Evolutionary conservation across 2,888 invertebrate genomes (phyloP).

Genomic region (Pyrocoelia pectoralis): DNA sequence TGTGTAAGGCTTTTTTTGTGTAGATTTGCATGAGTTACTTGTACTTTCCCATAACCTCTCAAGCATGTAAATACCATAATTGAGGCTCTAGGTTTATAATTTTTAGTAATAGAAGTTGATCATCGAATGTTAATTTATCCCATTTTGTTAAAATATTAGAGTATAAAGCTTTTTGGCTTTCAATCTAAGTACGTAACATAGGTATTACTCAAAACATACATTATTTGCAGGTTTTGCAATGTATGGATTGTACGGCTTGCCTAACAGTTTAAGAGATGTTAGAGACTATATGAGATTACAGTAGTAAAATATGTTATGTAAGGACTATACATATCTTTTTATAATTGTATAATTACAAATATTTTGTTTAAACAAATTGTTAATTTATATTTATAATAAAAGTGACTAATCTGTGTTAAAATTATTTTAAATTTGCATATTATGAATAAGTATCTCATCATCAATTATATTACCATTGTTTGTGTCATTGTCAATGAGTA

Average conservation of each 20-base stretch:
- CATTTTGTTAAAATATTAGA: neutral
- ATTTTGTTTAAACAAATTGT: neutral
- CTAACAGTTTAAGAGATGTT: constrained; percentile 56
- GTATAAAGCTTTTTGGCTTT: neutral
- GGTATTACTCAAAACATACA: neutral
- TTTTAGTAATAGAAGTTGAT: too few species aligned
- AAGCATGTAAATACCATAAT: too few species aligned
- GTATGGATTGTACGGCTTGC: constrained; percentile 76
- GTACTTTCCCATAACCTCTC: too few species aligned
- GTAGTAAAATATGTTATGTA: constrained; percentile 34
- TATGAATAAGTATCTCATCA: too few species aligned
- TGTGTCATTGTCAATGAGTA: too few species aligned
- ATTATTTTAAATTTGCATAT: too few species aligned
- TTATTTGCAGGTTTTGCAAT: constrained; percentile 69
- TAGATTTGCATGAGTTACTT: too few species aligned
- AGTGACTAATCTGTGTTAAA: neutral
- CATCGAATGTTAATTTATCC: neutral
- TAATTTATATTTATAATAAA: constrained; percentile 4
- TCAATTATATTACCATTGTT: too few species aligned
- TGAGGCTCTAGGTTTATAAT: too few species aligned
- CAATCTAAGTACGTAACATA: neutral
- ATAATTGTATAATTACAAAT: neutral
- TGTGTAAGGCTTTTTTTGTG: neutral
- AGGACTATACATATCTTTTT: constrained; percentile 2
- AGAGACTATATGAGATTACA: constrained; percentile 56